Base-by-base conservation (phyloP, 2,888 invertebrate species). In the Philopedon plagiatum region DNA sequence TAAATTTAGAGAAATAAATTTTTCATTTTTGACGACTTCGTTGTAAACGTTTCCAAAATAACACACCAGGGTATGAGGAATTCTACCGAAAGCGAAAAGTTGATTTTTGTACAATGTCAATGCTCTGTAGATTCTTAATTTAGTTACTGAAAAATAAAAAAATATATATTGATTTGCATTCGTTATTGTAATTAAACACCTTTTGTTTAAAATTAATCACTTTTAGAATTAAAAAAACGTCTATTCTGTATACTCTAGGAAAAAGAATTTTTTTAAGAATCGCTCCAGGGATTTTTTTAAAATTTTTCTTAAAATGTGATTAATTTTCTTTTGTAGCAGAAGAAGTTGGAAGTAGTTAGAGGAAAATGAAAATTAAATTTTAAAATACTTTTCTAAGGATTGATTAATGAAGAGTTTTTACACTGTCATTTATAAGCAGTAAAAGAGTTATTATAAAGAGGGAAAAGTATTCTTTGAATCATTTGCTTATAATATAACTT, bases 291-390 rank as follows among this genome's bases (percentile, higher is more conserved):
- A n/a, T 9, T 7, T 44, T 44, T 44, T 19, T 44, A 11, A 18
- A 44, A 44, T 29, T 7, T 29, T 29, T 29, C 7, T 29, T 29
- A 5, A 29, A 7, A 29, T 29, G 19, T 44, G 44, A 44, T 44
- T 39, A 44, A 44, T 44, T 44, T 19, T 44, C 18, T 44, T 44
- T 44, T 44, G 18, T 9, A 15, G 19, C 11, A 44, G 44, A 44
- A 44, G 19, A 44, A 19, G 44, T 19, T 44, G 2, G 18, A 19
- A 44, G n/a, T n/a, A n/a, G n/a, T n/a, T n/a, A n/a, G n/a, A n/a
- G 44, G 19, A 44, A 44, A 44, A 44, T 18, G 44, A 44, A 9
- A 44, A 44, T 44, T 19, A 44, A 19, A 44, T 44, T 44, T 44
- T 44, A 44, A 44, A 44, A 44, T 44, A 44, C 19, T 44, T 44